Evolutionary conservation across 1,140 invertebrate genomes (phyloP).

Genomic region (Sinella curviseta): DNA sequence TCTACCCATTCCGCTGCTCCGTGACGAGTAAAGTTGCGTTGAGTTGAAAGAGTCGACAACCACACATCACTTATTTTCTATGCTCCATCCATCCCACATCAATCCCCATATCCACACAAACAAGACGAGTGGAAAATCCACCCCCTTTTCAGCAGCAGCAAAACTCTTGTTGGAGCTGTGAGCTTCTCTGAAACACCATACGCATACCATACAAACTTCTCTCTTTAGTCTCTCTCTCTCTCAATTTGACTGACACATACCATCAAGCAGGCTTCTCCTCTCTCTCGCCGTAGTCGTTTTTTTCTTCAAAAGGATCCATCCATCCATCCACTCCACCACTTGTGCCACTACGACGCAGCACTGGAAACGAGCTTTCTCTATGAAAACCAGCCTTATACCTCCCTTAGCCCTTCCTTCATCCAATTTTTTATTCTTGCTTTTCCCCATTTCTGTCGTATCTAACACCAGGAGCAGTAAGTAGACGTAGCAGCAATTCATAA

Average conservation of each 20-base stretch:
- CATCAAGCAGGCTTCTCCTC: not conserved
- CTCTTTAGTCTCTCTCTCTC: not conserved
- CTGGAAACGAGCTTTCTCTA: not conserved
- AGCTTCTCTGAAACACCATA: not conserved
- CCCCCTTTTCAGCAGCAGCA: not conserved
- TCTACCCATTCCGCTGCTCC: not conserved
- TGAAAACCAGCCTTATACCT: constrained; percentile 9
- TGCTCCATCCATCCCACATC: constrained; percentile 19
- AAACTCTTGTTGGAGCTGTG: not conserved
- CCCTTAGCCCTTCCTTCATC: constrained; percentile 22
- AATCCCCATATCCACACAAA: constrained; percentile 6
- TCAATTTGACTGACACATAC: not conserved
- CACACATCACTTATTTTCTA: not conserved
- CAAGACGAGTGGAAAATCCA: not conserved
- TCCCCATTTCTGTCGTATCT: not conserved
- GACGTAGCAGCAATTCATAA: too few species aligned
- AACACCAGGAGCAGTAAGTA: too few species aligned
- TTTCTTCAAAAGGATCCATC: not conserved
- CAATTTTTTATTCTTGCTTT: constrained; percentile 4
- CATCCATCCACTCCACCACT: not conserved
- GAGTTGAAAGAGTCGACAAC: not conserved
- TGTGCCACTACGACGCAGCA: not conserved
- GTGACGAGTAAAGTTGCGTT: not conserved
- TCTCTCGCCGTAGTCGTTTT: not conserved
- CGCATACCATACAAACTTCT: not conserved